These are phyloP conservation scores for Penaeus japonicus DNA, from an alignment of 1,140 invertebrate genomes.

Conservation along the genomic window DNA sequence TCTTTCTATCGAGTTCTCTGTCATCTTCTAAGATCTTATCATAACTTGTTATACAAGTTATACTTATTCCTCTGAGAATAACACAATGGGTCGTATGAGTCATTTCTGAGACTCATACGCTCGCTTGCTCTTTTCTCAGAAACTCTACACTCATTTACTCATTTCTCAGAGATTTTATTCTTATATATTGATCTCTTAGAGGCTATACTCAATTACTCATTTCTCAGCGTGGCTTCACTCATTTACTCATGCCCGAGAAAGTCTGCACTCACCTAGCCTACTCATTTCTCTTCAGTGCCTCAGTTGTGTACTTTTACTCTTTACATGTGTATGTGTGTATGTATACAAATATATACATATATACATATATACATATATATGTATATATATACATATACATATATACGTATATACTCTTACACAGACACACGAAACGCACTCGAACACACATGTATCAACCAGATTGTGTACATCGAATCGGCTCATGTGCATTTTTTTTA, in stretches of 20 bases:
- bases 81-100: not conserved
- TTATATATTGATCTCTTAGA: not conserved
- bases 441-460: too few relatives aligned
- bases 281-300: too few relatives aligned
- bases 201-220: not conserved
- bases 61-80: not conserved
- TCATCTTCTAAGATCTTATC: too few relatives aligned
- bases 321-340: too few relatives aligned
- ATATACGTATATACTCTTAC: too few relatives aligned
- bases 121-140: constrained; percentile 4
- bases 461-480: too few relatives aligned
- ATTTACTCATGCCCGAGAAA: not conserved
- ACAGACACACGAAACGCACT: not conserved
- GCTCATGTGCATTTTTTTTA: not conserved
- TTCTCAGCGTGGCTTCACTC: not conserved
- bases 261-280: too few relatives aligned
- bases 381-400: constrained; percentile 25
- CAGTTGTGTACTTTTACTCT: too few relatives aligned
- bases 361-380: constrained; percentile 28
- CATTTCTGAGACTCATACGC: constrained; percentile 4
- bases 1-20: too few relatives aligned
- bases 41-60: too few relatives aligned
- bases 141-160: not conserved
- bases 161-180: not conserved
- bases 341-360: not conserved